Evolutionary conservation across 2,797 vertebrate species (phyloP).

Genomic region (Oryzias sinensis): DNA sequence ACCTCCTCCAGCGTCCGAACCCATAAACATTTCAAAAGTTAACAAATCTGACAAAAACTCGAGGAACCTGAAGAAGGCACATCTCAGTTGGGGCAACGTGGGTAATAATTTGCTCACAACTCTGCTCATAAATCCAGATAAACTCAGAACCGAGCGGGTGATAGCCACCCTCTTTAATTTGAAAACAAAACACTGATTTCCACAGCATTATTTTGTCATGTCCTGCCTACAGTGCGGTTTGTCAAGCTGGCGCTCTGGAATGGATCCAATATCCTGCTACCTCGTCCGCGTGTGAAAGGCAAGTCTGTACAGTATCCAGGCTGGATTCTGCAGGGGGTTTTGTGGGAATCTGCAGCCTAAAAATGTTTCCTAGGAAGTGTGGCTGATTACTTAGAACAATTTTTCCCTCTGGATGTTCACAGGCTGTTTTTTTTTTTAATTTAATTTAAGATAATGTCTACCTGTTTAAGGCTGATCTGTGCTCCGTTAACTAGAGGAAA

Average conservation of each 20-base stretch:
- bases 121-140: neutral
- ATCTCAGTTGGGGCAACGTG: no score
- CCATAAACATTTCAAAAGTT: neutral
- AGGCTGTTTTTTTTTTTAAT: neutral
- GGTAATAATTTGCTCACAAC: neutral
- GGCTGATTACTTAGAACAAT: neutral
- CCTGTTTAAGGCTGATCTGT: conserved; percentile 13
- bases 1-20: neutral
- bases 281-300: neutral
- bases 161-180: neutral
- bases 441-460: neutral
- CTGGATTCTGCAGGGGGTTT: neutral
- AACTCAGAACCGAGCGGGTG: neutral
- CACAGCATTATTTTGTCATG: neutral
- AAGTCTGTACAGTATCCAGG: neutral
- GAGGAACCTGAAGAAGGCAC: neutral
- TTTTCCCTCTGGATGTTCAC: neutral
- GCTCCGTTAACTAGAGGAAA: conserved; percentile 26
- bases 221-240: neutral
- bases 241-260: neutral
- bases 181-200: neutral
- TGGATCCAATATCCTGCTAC: neutral
- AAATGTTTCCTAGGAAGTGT: neutral
- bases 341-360: neutral
- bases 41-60: neutral